These are phyloP conservation scores for Ceratina calcarata DNA, from an alignment of 1,140 invertebrate genomes.

Conservation along the genomic window DNA sequence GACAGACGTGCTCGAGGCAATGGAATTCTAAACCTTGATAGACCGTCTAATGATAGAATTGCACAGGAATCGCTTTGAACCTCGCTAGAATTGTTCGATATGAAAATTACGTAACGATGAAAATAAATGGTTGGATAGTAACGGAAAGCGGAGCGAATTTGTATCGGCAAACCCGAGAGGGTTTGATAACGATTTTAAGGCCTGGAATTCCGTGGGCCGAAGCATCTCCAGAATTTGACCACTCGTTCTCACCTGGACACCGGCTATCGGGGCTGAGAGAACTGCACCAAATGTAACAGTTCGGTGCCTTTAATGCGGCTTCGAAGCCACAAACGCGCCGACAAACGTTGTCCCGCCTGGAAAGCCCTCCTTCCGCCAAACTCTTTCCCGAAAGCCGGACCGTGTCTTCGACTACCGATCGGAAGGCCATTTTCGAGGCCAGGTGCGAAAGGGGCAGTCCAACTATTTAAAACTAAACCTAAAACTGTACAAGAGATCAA, in stretches of 20 bases:
- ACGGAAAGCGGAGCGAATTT: too few relatives aligned
- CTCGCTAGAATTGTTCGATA: too few relatives aligned
- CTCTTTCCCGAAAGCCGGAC: constrained; percentile 31
- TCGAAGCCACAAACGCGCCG: constrained; percentile 76
- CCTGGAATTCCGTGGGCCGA: constrained; percentile 3
- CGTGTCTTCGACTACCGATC: constrained; percentile 8
- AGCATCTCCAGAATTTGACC: constrained; percentile 20
- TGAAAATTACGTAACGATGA: too few relatives aligned
- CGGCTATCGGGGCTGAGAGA: constrained; percentile 12
- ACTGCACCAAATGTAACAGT: constrained; percentile 37
- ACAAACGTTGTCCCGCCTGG: constrained; percentile 77
- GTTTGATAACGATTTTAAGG: constrained; percentile 2
- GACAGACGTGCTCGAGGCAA: too few relatives aligned
- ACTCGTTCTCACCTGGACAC: constrained; percentile 31
- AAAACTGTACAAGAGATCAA: too few relatives aligned
- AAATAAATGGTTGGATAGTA: too few relatives aligned
- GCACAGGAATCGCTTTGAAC: too few relatives aligned
- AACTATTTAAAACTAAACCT: too few relatives aligned
- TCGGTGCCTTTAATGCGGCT: constrained; percentile 57
- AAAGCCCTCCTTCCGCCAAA: constrained; percentile 47
- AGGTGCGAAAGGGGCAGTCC: constrained; percentile 22
- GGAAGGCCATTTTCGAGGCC: constrained; percentile 3
- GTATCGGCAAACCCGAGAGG: too few relatives aligned
- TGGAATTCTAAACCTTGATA: too few relatives aligned
- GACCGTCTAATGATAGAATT: too few relatives aligned